Percentiles rank a stretch among this genome's conserved stretches.
Evolutionary conservation across 2,888 invertebrate species (phyloP).

Genomic region (Ashinkailepas kermadecensis): DNA sequence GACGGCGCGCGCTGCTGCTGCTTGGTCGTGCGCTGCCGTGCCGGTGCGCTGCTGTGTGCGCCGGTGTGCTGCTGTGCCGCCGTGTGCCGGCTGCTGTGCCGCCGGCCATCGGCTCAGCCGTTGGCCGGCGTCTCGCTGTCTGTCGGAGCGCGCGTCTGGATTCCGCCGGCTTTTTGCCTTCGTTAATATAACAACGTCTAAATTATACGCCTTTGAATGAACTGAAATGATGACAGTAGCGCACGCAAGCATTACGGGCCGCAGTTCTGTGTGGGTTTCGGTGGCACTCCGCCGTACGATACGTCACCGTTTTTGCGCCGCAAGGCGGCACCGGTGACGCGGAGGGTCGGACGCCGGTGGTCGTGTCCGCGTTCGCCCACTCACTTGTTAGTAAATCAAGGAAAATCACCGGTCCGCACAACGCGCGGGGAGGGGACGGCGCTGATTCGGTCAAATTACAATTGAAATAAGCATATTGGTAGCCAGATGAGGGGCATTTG

Average conservation of each 20-base stretch:
- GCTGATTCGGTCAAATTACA: conserved; percentile 22
- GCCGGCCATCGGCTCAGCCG: background rate
- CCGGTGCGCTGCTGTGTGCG: background rate
- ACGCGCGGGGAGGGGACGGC: background rate
- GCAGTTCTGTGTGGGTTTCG: background rate
- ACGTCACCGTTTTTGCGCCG: background rate
- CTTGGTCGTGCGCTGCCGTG: background rate
- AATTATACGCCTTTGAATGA: conserved; percentile 30
- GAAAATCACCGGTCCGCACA: background rate
- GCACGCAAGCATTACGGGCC: conserved; percentile 41
- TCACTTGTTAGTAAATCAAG: background rate
- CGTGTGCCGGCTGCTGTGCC: background rate
- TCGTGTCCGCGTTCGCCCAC: background rate
- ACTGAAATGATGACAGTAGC: conserved; percentile 38
- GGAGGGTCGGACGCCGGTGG: background rate
- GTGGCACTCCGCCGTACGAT: background rate
- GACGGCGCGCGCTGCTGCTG: background rate
- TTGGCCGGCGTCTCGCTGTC: background rate
- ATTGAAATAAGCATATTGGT: conserved; percentile 23
- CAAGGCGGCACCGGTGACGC: background rate
- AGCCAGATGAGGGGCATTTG: conserved; percentile 16
- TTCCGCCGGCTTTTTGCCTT: background rate
- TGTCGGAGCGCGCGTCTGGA: background rate
- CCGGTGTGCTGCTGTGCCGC: background rate
- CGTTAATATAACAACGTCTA: conserved; percentile 18